Base-by-base conservation (phyloP, 2,797 vertebrate species). In the Echeneis naucrates region DNA sequence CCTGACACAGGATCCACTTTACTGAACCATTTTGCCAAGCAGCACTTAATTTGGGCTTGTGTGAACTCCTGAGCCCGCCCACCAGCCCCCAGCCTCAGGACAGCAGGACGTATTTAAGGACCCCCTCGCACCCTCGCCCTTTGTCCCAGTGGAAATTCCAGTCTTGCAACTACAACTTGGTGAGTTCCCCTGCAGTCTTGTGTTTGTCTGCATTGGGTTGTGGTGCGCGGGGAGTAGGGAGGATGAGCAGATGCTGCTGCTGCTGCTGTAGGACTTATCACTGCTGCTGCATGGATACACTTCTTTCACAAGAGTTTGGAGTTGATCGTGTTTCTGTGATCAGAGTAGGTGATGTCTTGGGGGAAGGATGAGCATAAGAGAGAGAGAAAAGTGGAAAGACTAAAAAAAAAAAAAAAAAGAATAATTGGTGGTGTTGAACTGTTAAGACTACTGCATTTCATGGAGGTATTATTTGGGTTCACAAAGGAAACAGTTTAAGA, bases 1-100 rank as follows among this genome's bases (percentile, higher is more conserved):
- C 76, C 77, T 77, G 83, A 82, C 89, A 81, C 73, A 76, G 77
- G 85, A 92, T 82, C 87, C 86, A 89, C 82, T 89, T 89, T 86
- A 77, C 84, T 77, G 80, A 59, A 77, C 51, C 87, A 80, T 92
- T 92, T 91, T 86, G 71, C 87, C 60, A 74, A 88, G 85, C 90
- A 89, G 85, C 90, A 93, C 94, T 93, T 95, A 90, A 94, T 95
- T 95, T 95, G 93, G 94, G 79, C 90, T 93, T 94, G 87, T 92
- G 85, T 85, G 90, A 92, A 89, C 85, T 75, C 80, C 81, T 70
- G 81, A 77, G 60, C 80, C 92, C 91, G 70, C 94, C 94, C 87
- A 80, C 87, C 5, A 0, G 53, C 78, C 73, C 72, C 68, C 78
- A 37, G 58, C 62, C 59, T 69, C 63, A 60, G 72, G 54, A 83